Base-by-base conservation (phyloP, 2,113 vertebrate genomes). In the Ginglymostoma cirratum region DNA sequence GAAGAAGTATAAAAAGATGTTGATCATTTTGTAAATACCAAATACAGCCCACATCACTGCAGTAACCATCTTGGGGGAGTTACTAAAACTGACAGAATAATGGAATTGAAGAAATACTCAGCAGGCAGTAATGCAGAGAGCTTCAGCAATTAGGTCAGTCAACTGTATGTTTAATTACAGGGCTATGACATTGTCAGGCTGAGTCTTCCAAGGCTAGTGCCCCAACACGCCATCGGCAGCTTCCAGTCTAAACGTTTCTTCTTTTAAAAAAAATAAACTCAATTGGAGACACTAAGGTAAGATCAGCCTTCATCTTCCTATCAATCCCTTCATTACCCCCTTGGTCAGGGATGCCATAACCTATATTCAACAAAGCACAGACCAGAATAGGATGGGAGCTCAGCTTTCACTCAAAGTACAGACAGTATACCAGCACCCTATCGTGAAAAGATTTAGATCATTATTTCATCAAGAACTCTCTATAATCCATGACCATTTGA, bases 91-190 rank as follows among this genome's bases (percentile, higher is more conserved):
- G 69, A 76, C 94, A 72, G 94, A 48, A 52, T 95, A 95, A 94
- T 70, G 24, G 66, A 94, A 27, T 42, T 95, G 72, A 95, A 95
- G 52, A 34, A 95, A 95, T 72, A 95, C 89, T 76, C 69, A 85
- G 52, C 78, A 87, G 78, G 85, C 10, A 6, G 83, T 96, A 66
- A 96, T 72, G 14, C 38, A 67, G 85, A 38, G 42, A 55, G 69
- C 69, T 72, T 95, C 67, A 95, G 94, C 67, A 76, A 72, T 48
- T 95, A 76, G 94, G 45, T 95, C 94, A 72, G 12, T 76, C 94
- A 24, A 72, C 23, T 70, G 67, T 52, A 45, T 34, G 1, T 70
- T 27, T 72, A 95, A 95, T 95, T 95, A 72, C 69, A 95, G 94
- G 34, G 3, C 5, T 24, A 24, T 48, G 24, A 90, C 55, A 72